These are phyloP conservation scores for Mastacembelus armatus DNA, from an alignment of 2,797 vertebrate genomes.

Conservation along the genomic window DNA sequence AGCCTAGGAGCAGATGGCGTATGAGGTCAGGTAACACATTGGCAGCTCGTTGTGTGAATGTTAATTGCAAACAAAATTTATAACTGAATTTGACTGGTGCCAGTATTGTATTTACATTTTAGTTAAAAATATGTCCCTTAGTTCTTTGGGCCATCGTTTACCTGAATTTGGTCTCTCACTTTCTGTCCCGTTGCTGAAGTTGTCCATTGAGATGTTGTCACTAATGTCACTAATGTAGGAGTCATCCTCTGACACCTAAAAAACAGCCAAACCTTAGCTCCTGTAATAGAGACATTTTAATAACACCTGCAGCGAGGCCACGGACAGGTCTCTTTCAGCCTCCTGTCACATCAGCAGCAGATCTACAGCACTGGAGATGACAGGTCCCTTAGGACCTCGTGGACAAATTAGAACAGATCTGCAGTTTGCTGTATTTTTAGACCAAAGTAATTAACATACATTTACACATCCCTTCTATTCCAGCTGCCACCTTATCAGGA, in stretches of 20 bases:
- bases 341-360: slow-evolving; percentile 50
- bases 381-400: slow-evolving; percentile 35
- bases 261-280: slow-evolving; percentile 29
- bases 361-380: slow-evolving; percentile 38
- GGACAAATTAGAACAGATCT: slow-evolving; percentile 47
- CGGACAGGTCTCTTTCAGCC: slow-evolving; percentile 50
- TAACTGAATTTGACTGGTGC: neutral
- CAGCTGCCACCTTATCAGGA: slow-evolving; percentile 45
- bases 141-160: slow-evolving; percentile 30
- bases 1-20: slow-evolving; percentile 44
- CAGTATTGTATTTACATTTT: neutral
- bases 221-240: slow-evolving; percentile 97
- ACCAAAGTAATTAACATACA: slow-evolving; percentile 70
- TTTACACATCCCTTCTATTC: slow-evolving; percentile 66
- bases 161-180: slow-evolving; percentile 81
- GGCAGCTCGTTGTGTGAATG: neutral
- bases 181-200: slow-evolving; percentile 91
- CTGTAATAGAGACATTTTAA: slow-evolving; percentile 39
- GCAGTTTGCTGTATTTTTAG: slow-evolving; percentile 77
- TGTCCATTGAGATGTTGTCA: slow-evolving; percentile 96
- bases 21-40: slow-evolving; percentile 4
- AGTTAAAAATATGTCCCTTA: neutral
- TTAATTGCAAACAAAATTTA: neutral
- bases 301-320: slow-evolving; percentile 15
- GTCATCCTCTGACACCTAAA: slow-evolving; percentile 94